Evolutionary conservation across 2,888 invertebrate species (phyloP).

Genomic region (Melieria omissa): DNA sequence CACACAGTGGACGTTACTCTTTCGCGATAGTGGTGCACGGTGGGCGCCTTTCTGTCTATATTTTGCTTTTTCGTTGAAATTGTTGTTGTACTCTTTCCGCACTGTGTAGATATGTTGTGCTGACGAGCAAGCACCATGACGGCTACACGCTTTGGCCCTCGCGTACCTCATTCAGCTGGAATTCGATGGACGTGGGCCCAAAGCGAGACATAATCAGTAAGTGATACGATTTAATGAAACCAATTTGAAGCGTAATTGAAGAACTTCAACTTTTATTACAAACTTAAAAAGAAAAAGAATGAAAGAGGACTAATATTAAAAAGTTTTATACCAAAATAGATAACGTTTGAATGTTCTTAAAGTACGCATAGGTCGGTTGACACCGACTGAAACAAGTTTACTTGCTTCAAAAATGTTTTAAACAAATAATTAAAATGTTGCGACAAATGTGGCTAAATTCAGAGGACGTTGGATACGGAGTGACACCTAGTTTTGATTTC

Average conservation of each 20-base stretch:
- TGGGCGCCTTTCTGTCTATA: slow-evolving; percentile 63
- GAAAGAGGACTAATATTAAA: no score
- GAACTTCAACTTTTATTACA: no score
- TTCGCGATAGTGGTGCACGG: slow-evolving; percentile 87
- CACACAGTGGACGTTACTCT: slow-evolving; percentile 83
- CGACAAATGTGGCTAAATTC: no score
- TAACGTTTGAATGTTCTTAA: no score
- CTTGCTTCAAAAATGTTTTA: no score
- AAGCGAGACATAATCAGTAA: slow-evolving; percentile 79
- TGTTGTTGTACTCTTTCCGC: neutral
- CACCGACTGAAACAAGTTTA: no score
- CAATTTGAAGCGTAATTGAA: neutral
- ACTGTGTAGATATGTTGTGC: slow-evolving; percentile 75
- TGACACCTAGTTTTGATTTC: no score
- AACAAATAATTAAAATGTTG: no score
- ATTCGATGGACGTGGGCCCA: slow-evolving; percentile 82
- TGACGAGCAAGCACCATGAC: slow-evolving; percentile 91
- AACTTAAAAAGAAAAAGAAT: no score
- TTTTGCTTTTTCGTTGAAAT: neutral
- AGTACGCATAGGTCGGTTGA: no score
- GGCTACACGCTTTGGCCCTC: slow-evolving; percentile 89
- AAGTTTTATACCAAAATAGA: no score
- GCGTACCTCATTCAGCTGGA: slow-evolving; percentile 84
- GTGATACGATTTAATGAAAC: slow-evolving; percentile 15
- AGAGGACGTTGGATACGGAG: no score